Conservation (phyloP, 2,797 vertebrate species). For the Triplophysa bombifrons region DNA sequence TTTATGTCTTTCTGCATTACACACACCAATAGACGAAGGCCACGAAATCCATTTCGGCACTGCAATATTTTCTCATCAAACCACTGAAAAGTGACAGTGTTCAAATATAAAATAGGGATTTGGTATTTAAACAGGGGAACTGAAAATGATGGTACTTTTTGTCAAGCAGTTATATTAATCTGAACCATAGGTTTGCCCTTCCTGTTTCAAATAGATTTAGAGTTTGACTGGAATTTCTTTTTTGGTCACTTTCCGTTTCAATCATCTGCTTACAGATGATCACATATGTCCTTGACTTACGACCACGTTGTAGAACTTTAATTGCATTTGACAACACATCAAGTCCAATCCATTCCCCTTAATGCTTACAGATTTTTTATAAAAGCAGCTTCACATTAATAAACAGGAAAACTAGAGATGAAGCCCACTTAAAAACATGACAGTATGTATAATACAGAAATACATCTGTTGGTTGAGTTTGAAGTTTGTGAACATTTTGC, state of each 20-base stretch:
- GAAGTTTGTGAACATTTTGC: too few species aligned
- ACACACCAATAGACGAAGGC: conserved; percentile 2
- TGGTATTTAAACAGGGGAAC: conserved; percentile 16
- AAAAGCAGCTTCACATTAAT: too few species aligned
- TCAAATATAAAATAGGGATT: neutral
- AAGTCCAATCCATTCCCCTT: too few species aligned
- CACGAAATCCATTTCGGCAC: conserved; percentile 23
- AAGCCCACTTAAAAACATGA: too few species aligned
- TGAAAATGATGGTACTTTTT: conserved; percentile 17
- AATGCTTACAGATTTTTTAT: too few species aligned
- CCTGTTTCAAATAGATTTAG: neutral
- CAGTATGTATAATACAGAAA: too few species aligned
- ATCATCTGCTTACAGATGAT: neutral
- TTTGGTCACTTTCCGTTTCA: neutral
- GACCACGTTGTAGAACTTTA: too few species aligned
- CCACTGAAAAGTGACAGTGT: neutral
- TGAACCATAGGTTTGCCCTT: neutral
- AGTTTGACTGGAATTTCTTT: neutral
- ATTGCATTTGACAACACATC: too few species aligned
- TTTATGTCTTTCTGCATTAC: conserved; percentile 33
- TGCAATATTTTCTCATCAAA: conserved; percentile 10
- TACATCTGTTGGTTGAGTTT: too few species aligned
- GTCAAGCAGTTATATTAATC: neutral
- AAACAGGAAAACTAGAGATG: too few species aligned
- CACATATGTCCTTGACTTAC: too few species aligned